These are phyloP conservation scores for Meloe dianella DNA, from an alignment of 2,888 invertebrate genomes.

Conservation along the genomic window DNA sequence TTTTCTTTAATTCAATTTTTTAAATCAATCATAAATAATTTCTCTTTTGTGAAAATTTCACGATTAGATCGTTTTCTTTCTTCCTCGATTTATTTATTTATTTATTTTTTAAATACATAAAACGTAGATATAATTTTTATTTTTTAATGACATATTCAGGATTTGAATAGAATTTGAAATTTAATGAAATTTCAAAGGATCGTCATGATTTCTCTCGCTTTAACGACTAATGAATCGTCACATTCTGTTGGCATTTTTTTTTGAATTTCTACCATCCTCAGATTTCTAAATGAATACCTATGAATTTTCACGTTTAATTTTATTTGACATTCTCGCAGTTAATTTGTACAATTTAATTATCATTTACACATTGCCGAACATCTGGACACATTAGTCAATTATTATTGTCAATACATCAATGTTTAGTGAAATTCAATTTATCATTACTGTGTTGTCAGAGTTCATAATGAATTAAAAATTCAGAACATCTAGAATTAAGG, in stretches of 20 bases:
- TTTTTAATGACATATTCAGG: background rate
- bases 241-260: background rate
- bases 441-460: too few species aligned
- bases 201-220: background rate
- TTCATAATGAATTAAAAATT: background rate
- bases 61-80: background rate
- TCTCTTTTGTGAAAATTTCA: background rate
- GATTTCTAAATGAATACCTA: background rate
- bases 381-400: background rate
- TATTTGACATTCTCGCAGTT: background rate
- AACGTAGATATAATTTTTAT: background rate
- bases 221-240: constrained; percentile 4
- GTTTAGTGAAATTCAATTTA: background rate
- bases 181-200: constrained; percentile 3
- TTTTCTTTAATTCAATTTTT: background rate
- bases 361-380: background rate
- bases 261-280: background rate
- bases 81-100: too few species aligned
- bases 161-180: background rate
- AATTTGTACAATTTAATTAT: background rate
- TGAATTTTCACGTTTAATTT: background rate
- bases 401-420: background rate
- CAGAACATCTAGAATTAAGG: background rate
- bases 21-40: background rate
- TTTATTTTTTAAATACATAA: too few species aligned